Evolutionary conservation across 1,140 invertebrate species (phyloP).

Genomic region (Hyphantria cunea): DNA sequence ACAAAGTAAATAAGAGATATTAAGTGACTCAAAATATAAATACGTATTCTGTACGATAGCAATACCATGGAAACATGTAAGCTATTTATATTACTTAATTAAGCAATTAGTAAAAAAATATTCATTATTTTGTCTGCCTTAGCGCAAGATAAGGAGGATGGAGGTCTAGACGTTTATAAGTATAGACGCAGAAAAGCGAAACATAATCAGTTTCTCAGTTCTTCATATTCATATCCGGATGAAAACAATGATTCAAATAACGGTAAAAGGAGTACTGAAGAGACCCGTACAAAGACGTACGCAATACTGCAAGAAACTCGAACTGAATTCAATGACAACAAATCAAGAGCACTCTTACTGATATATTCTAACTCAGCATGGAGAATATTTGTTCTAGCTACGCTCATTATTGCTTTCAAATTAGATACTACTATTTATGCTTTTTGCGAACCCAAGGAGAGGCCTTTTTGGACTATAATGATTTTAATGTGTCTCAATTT

Average conservation of each 20-base stretch:
- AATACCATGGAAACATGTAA: too few species aligned
- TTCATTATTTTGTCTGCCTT: conserved; percentile 1
- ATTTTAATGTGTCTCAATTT: conserved; percentile 58
- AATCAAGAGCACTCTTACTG: conserved; percentile 54
- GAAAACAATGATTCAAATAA: neutral
- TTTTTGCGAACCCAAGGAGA: conserved; percentile 48
- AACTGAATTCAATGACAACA: conserved; percentile 60
- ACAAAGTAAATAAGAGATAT: neutral
- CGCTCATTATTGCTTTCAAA: conserved; percentile 58
- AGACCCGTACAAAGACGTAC: conserved; percentile 60
- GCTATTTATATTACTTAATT: too few species aligned
- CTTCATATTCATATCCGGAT: conserved; percentile 30
- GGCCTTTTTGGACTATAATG: conserved; percentile 52
- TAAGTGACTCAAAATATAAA: neutral
- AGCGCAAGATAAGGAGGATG: conserved; percentile 35
- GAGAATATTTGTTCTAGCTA: conserved; percentile 60
- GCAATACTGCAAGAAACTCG: conserved; percentile 66
- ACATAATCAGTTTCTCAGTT: conserved; percentile 38
- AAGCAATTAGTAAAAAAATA: too few species aligned
- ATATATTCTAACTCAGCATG: conserved; percentile 64
- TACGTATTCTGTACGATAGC: too few species aligned
- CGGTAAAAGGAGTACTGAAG: conserved; percentile 44
- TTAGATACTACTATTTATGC: conserved; percentile 68
- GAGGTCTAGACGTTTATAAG: conserved; percentile 54
- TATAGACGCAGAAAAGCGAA: conserved; percentile 52